phyloP scores from a whole-genome alignment of 2,113 vertebrate genomes.

The Acrocephalus arundinaceus region DNA sequence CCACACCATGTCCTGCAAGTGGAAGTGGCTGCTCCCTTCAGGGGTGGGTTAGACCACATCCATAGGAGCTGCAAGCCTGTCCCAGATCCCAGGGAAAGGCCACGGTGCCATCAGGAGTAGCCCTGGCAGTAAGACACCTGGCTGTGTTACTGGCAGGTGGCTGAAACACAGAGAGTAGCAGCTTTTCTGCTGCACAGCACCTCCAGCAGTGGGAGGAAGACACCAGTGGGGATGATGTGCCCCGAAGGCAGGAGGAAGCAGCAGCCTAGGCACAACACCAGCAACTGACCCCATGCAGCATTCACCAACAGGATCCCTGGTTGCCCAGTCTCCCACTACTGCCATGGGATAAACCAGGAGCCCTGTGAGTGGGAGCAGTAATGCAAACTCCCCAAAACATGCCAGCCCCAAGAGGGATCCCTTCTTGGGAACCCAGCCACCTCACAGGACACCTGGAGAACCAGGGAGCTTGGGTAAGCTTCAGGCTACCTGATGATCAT shows the following conservation, averaged over 20 bases:
- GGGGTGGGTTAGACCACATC: accelerated
- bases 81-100: neutral
- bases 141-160: neutral
- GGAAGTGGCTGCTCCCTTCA: neutral
- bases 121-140: neutral
- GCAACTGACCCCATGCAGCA: neutral
- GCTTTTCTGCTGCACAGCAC: neutral
- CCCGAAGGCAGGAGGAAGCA: neutral
- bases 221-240: accelerated
- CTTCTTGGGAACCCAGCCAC: neutral
- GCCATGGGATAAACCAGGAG: neutral
- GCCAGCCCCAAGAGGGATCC: neutral
- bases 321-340: neutral
- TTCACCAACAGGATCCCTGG: neutral
- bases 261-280: neutral
- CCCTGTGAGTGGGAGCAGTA: accelerated
- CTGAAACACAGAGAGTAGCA: neutral
- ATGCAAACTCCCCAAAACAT: accelerated
- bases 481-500: neutral
- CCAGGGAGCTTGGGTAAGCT: neutral
- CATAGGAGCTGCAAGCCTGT: neutral
- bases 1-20: accelerated
- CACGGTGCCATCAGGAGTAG: accelerated
- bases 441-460: neutral
- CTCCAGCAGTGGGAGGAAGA: neutral